Conservation (phyloP, 2,888 invertebrate genomes). For the Tipula helvola region DNA sequence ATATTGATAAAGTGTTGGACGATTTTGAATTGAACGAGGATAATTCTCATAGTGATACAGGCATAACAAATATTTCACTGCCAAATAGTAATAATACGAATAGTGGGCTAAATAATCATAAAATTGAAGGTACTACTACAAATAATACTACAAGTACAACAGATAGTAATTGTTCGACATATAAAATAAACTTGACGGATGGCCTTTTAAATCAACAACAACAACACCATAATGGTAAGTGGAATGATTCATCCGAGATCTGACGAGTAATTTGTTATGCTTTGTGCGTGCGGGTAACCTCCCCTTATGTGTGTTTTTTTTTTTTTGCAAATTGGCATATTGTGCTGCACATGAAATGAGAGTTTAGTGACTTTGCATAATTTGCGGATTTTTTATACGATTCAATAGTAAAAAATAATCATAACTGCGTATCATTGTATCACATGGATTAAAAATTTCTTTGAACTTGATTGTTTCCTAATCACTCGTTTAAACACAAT, state of each 20-base stretch:
- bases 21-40: constrained; percentile 67
- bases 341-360: neutral
- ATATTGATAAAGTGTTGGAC: constrained; percentile 72
- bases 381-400: neutral
- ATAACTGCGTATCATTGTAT: neutral
- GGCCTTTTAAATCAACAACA: neutral
- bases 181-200: neutral
- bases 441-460: neutral
- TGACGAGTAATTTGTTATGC: neutral
- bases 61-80: neutral
- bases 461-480: neutral
- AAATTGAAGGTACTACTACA: neutral
- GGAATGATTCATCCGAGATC: neutral
- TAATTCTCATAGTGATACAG: constrained; percentile 12
- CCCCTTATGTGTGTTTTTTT: neutral
- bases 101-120: neutral
- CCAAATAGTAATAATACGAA: neutral
- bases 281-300: neutral
- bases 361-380: neutral
- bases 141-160: neutral
- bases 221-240: neutral
- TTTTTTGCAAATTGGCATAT: neutral
- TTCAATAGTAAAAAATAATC: no score
- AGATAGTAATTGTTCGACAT: neutral
- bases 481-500: neutral